A percentile compares a stretch with the other conserved stretches of the same genome.
Conservation (phyloP, 1,140 invertebrate genomes). For the Forficula auricularia region DNA sequence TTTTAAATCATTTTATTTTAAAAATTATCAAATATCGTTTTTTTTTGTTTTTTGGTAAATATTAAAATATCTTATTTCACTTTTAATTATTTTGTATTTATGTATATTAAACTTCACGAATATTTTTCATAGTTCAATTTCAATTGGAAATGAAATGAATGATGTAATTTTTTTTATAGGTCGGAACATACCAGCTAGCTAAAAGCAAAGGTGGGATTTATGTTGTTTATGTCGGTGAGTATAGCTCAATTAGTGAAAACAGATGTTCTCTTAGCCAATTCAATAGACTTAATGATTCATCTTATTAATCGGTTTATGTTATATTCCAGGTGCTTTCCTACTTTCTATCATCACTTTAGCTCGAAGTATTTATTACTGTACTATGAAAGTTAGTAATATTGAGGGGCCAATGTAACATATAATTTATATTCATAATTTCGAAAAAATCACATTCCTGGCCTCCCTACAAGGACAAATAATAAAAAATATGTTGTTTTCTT, state of each 20-base stretch:
- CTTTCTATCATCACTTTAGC: constrained; percentile 51
- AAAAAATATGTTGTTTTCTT: no score
- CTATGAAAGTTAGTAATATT: constrained; percentile 75
- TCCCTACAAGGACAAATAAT: no score
- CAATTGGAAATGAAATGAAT: no score
- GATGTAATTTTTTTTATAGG: constrained; percentile 27
- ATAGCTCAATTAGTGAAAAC: background rate
- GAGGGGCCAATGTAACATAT: constrained; percentile 42
- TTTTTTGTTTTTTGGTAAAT: no score
- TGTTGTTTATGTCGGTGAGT: constrained; percentile 60
- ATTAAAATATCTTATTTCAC: no score
- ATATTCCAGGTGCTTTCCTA: constrained; percentile 45
- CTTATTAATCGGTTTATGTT: constrained; percentile 11
- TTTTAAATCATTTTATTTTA: no score
- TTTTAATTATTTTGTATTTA: no score
- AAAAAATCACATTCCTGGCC: background rate
- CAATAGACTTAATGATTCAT: constrained; percentile 7
- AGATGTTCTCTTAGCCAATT: background rate
- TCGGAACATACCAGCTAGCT: constrained; percentile 33
- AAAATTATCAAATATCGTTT: no score
- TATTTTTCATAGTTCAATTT: no score
- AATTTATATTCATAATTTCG: no score
- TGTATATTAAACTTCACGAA: no score
- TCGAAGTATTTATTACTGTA: constrained; percentile 71
- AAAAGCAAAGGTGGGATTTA: constrained; percentile 52